Base-by-base conservation (phyloP, 2,797 vertebrate genomes). In the Anomalospiza imberbis region DNA sequence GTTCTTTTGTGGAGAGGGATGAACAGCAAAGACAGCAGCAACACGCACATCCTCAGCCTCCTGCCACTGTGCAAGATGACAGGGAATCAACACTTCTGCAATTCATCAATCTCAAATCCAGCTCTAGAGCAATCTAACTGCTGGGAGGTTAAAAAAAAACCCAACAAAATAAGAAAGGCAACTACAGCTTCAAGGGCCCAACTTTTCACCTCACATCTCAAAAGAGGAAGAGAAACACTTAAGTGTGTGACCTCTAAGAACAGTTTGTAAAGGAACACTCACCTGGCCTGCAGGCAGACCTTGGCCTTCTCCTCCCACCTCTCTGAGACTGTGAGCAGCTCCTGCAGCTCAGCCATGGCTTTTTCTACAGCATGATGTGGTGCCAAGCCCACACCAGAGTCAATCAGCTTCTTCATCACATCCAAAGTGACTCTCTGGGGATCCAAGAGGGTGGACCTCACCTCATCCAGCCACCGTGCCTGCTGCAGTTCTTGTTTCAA, bases 291-390 rank as follows among this genome's bases (percentile, higher is more conserved):
- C 24, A 99, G 98, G 93, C 99, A 99, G 85, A 98, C 98, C 15
- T 99, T 99, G 38, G 99, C 99, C 94, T 99, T 99, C 91, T 99
- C 99, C 95, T 99, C 99, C 99, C 99, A 99, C 91, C 99, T 98
- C 97, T 99, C 99, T 0, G 99, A 99, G 47, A 99, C 99, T 0
- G 99, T 99, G 38, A 99, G 99, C 73, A 99, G 98, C 96, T 99
- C 99, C 92, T 99, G 99, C 34, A 99, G 98, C 88, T 99, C 99
- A 6, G 99, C 99, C 99, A 99, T 99, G 74, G 99, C 99, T 92
- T 99, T 99, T 97, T 99, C 99, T 86, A 99, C 99, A 5, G 99
- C 99, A 2, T 99, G 99, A 87, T 99, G 99, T 4, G 99, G 99
- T 19, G 99, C 99, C 96, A 99, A 97, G 31, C 99, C 99, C 79